Base-by-base conservation (phyloP, 2,888 invertebrate species). In the Brenthis hecate region DNA sequence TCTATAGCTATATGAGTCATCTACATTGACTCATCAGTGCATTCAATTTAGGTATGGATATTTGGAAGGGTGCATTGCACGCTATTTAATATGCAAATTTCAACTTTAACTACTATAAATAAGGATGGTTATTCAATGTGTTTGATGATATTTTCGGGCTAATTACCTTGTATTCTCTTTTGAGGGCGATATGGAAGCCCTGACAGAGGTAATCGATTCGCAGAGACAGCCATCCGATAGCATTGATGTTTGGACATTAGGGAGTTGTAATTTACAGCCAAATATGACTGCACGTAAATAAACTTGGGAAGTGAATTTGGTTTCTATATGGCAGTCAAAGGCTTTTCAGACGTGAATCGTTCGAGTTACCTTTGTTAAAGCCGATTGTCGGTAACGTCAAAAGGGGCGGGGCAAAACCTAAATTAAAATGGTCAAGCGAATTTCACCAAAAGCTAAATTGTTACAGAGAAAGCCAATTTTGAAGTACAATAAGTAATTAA, bases 41-140 rank as follows among this genome's bases (percentile, higher is more conserved):
- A 73, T 70, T 70, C 70, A 73, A 74, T 73, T 72, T 71, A 62
- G 71, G 57, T 65, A 64, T 67, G 63, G 66, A 72, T 66, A 70
- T 72, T 70, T 68, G 69, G 69, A 66, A 70, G 68, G 72, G 67
- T 64, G 65, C 68, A 66, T 66, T 62, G 66, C 56, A 57, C 56
- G 11, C 47, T 19, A 28, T 3, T 48, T 32, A 50, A 51, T 54
- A 53, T 50, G 16, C 70, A 32, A 73, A 63, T 61, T 64, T 70
- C 47, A 54, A 61, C 60, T 62, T 54, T 72, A 69, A 4, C 0
- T 11, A 13, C 11, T 53, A 11, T 43, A 5, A 5, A 60, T 55
- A 70, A 51, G 54, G 68, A 61, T 50, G 32, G 43, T 61, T 55
- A 57, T 74, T 53, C 32, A 19, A 19, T 51, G 61, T 3, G 23